Conservation (phyloP, 2,888 invertebrate genomes). For the Phorcus lineatus region DNA sequence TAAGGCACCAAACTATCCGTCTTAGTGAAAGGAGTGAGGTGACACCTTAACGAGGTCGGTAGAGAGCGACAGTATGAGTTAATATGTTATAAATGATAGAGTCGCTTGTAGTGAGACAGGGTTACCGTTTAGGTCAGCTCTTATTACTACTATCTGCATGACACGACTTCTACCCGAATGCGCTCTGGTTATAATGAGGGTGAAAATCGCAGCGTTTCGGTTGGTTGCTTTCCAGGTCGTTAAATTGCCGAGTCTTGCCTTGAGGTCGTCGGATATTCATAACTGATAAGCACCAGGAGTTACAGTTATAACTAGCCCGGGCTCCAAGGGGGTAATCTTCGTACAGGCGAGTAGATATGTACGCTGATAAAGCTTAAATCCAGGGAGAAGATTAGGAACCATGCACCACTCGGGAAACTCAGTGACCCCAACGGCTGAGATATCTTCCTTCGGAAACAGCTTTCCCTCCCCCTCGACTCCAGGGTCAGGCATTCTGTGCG, state of each 20-base stretch:
- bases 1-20: too few relatives aligned
- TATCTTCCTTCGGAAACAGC: constrained; percentile 7
- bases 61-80: too few relatives aligned
- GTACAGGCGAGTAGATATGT: too few relatives aligned
- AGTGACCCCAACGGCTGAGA: neutral
- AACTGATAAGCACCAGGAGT: neutral
- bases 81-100: too few relatives aligned
- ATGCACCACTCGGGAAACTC: neutral
- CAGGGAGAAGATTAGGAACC: neutral
- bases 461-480: neutral
- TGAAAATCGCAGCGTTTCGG: neutral
- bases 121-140: neutral
- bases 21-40: too few relatives aligned
- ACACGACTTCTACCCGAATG: neutral
- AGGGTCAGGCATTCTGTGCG: neutral
- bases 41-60: too few relatives aligned
- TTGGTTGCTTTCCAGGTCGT: neutral
- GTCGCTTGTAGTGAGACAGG: neutral
- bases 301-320: neutral
- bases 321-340: neutral
- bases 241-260: neutral
- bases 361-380: neutral
- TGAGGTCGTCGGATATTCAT: neutral
- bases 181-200: neutral
- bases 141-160: neutral